Conservation (phyloP, 2,888 invertebrate genomes). For the Cataglyphis altisquamis region DNA sequence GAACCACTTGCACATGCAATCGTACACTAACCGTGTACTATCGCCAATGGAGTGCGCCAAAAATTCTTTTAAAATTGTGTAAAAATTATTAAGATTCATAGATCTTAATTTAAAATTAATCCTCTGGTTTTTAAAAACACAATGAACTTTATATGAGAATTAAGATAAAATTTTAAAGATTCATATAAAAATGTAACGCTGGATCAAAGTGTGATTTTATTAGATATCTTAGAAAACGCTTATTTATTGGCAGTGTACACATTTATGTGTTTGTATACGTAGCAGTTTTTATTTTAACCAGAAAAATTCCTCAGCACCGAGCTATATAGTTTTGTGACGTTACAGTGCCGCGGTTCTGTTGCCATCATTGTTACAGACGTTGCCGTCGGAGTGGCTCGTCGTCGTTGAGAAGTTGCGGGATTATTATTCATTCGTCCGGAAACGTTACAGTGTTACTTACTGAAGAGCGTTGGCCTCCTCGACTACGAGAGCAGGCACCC, state of each 20-base stretch:
- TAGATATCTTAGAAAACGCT: background rate
- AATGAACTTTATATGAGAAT: background rate
- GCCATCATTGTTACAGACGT: slow-evolving; percentile 68
- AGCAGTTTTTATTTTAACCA: slow-evolving; percentile 78
- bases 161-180: background rate
- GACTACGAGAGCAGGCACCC: slow-evolving; percentile 62
- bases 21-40: slow-evolving; percentile 22
- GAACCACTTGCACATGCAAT: slow-evolving; percentile 82
- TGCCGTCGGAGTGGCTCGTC: slow-evolving; percentile 66
- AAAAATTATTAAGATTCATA: background rate
- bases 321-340: slow-evolving; percentile 17
- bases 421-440: slow-evolving; percentile 84
- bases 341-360: slow-evolving; percentile 60
- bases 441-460: slow-evolving; percentile 84
- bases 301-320: slow-evolving; percentile 78
- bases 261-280: background rate
- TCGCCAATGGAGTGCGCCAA: slow-evolving; percentile 23
- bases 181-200: background rate
- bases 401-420: slow-evolving; percentile 67
- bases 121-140: background rate
- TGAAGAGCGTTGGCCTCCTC: slow-evolving; percentile 76
- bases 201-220: background rate
- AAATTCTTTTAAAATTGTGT: slow-evolving; percentile 17
- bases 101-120: background rate
- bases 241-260: background rate